phyloP scores from a whole-genome alignment of 2,888 invertebrate species.

The Sesia apiformis region DNA sequence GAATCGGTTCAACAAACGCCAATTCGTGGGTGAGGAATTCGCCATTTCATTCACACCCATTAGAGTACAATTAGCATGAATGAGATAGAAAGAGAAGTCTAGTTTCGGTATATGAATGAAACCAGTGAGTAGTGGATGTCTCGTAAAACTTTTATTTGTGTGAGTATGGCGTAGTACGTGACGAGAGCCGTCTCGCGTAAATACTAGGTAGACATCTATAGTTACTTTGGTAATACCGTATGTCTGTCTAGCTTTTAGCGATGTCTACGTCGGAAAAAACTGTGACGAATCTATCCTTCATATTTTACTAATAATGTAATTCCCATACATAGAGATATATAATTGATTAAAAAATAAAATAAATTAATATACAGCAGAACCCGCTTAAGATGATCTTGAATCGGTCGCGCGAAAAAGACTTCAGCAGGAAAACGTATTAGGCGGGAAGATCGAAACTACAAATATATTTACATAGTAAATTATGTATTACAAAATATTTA shows the following conservation, averaged over 20 bases:
- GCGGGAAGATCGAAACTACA: no score
- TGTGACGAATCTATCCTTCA: neutral
- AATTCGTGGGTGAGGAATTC: constrained; percentile 45
- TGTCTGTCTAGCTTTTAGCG: constrained; percentile 4
- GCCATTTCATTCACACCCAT: constrained; percentile 43
- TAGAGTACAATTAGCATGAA: constrained; percentile 31
- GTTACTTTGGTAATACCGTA: constrained; percentile 3
- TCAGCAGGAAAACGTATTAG: no score
- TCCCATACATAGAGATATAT: no score
- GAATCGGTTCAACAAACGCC: constrained; percentile 68
- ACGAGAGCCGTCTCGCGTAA: constrained; percentile 44
- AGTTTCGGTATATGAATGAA: constrained; percentile 71
- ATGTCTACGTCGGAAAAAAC: neutral
- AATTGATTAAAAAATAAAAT: no score
- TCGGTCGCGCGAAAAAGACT: no score
- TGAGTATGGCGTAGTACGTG: constrained; percentile 50
- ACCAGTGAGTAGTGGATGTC: constrained; percentile 42
- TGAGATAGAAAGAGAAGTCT: constrained; percentile 65
- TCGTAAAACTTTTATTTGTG: constrained; percentile 25
- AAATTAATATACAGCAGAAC: no score
- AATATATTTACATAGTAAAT: no score
- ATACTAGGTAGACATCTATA: constrained; percentile 29
- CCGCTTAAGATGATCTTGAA: no score
- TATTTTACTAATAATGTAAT: neutral
- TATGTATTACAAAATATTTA: no score